These are phyloP conservation scores for Campaea margaritaria DNA, from an alignment of 2,888 invertebrate species.

Conservation along the genomic window DNA sequence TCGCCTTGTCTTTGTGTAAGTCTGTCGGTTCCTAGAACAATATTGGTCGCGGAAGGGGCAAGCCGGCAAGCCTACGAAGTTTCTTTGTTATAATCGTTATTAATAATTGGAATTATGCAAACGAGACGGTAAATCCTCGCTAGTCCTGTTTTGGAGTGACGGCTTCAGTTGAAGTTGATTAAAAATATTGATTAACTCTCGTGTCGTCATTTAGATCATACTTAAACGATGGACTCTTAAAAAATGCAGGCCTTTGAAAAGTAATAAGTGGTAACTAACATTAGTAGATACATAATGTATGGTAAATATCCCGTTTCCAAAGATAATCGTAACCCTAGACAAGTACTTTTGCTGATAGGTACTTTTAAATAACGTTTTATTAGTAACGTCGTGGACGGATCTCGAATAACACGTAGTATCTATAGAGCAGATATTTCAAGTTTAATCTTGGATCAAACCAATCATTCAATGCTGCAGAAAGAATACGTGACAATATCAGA, in stretches of 20 bases:
- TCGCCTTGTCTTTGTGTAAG: conserved; percentile 29
- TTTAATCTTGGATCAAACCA: no score
- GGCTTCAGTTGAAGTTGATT: conserved; percentile 40
- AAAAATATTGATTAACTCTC: conserved; percentile 14
- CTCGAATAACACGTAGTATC: no score
- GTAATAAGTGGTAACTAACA: no score
- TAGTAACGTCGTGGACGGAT: neutral
- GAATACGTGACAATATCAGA: no score
- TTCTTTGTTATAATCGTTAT: conserved; percentile 59
- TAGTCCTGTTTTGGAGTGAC: conserved; percentile 55
- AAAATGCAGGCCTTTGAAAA: neutral
- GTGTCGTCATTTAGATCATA: conserved; percentile 34
- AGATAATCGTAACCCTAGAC: no score
- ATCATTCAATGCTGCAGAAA: no score
- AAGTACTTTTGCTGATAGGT: neutral
- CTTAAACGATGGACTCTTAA: no score
- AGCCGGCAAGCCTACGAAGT: conserved; percentile 51
- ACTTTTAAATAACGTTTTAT: no score
- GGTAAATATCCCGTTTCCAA: no score
- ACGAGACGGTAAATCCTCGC: conserved; percentile 48
- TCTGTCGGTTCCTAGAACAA: conserved; percentile 57
- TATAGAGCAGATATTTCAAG: no score
- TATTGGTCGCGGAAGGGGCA: conserved; percentile 53
- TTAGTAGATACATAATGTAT: no score
- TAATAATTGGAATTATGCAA: conserved; percentile 77